These are phyloP conservation scores for Portevinia maculata DNA, from an alignment of 2,888 invertebrate species.

Conservation along the genomic window DNA sequence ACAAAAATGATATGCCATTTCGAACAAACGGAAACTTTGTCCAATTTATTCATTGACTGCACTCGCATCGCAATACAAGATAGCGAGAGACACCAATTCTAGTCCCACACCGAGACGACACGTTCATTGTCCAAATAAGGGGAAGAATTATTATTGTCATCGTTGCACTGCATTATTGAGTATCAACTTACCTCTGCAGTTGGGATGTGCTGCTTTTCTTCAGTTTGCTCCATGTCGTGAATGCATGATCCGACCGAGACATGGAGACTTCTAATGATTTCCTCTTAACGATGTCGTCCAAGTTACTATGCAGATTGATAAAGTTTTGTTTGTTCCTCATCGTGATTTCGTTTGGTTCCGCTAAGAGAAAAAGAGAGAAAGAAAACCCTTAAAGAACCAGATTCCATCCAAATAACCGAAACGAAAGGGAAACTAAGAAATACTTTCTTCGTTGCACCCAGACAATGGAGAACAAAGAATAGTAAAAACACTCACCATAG, in stretches of 20 bases:
- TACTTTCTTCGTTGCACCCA: conserved; percentile 29
- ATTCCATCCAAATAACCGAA: conserved; percentile 6
- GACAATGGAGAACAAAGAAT: conserved; percentile 50
- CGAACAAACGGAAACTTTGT: conserved; percentile 71
- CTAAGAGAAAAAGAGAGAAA: conserved; percentile 59
- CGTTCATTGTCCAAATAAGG: conserved; percentile 32
- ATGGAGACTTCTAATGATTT: conserved; percentile 88
- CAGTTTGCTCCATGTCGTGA: conserved; percentile 94
- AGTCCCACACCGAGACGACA: conserved; percentile 30
- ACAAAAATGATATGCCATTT: conserved; percentile 45
- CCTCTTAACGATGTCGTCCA: conserved; percentile 82
- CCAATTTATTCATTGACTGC: conserved; percentile 67
- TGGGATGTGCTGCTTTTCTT: conserved; percentile 88
- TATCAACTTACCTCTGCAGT: conserved; percentile 85
- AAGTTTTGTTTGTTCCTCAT: conserved; percentile 81
- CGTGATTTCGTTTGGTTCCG: conserved; percentile 80
- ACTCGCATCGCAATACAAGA: conserved; percentile 8
- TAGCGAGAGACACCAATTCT: conserved; percentile 25
- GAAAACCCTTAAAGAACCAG: conserved; percentile 18
- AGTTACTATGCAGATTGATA: conserved; percentile 82
- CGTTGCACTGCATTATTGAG: conserved; percentile 36
- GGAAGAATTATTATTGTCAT: conserved; percentile 4
- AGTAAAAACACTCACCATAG: conserved; percentile 83
- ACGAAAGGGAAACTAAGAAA: conserved; percentile 56
- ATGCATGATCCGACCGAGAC: conserved; percentile 94